Evolutionary conservation across 2,888 invertebrate species (phyloP).

Genomic region (Hydrotaea cyrtoneurina): DNA sequence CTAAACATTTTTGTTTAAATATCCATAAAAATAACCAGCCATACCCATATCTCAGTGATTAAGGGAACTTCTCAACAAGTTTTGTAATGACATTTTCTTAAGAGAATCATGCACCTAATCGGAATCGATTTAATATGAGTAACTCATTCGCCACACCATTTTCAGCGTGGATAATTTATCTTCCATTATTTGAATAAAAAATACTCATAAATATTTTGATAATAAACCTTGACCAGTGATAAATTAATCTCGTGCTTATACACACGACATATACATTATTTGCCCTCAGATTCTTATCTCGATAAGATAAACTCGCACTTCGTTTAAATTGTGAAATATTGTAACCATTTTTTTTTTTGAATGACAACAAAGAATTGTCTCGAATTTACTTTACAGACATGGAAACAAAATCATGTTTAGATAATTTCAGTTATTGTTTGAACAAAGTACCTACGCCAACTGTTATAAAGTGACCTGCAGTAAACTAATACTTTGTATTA

Average conservation of each 20-base stretch:
- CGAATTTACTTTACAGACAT: too few species aligned
- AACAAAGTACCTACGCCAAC: background rate
- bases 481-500: background rate
- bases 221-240: background rate
- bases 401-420: background rate
- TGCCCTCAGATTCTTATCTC: background rate
- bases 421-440: background rate
- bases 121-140: too few species aligned
- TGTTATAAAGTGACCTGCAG: background rate
- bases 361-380: background rate
- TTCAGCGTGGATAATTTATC: background rate
- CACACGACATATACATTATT: background rate
- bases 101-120: too few species aligned
- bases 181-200: background rate
- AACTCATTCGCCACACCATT: too few species aligned
- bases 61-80: too few species aligned
- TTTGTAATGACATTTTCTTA: too few species aligned
- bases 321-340: conserved; percentile 22
- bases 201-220: background rate
- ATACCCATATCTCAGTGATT: too few species aligned
- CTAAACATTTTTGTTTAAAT: too few species aligned
- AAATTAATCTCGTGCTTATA: background rate
- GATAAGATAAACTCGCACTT: conserved; percentile 7
- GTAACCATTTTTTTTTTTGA: background rate
- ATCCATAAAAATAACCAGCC: too few species aligned